Percentiles rank a stretch among this genome's conserved stretches.
Evolutionary conservation across 2,113 vertebrate species (phyloP).

Genomic region (Emberiza fucata): DNA sequence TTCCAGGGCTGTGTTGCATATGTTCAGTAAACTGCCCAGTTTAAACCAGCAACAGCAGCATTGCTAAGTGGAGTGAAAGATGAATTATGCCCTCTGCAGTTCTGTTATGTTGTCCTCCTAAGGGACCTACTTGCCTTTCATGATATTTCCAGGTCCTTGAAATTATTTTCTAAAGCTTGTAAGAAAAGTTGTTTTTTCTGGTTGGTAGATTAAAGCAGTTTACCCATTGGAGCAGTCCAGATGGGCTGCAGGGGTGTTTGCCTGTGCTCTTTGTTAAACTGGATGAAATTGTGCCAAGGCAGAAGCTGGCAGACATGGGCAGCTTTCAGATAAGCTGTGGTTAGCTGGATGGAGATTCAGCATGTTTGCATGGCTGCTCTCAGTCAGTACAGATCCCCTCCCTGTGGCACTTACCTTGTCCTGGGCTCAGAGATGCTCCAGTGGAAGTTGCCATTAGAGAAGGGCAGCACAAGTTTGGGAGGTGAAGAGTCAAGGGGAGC

Average conservation of each 20-base stretch:
- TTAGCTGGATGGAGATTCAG: neutral
- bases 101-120: neutral
- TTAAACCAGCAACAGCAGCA: neutral
- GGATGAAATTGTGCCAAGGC: neutral
- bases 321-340: neutral
- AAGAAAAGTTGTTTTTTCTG: neutral
- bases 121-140: neutral
- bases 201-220: neutral
- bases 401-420: neutral
- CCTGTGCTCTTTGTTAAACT: neutral
- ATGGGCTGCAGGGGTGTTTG: neutral
- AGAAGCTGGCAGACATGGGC: neutral
- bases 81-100: neutral
- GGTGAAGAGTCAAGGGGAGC: neutral
- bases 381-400: neutral
- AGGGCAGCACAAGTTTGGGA: rapidly evolving
- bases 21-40: neutral
- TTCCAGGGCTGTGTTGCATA: neutral
- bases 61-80: neutral
- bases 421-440: neutral
- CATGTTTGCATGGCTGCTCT: neutral
- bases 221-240: neutral
- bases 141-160: neutral
- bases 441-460: neutral
- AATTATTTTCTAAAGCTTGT: neutral